Evolutionary conservation across 2,888 invertebrate species (phyloP), one percentile per base, ranked within the genome.

Genomic region (Zele albiditarsus): DNA sequence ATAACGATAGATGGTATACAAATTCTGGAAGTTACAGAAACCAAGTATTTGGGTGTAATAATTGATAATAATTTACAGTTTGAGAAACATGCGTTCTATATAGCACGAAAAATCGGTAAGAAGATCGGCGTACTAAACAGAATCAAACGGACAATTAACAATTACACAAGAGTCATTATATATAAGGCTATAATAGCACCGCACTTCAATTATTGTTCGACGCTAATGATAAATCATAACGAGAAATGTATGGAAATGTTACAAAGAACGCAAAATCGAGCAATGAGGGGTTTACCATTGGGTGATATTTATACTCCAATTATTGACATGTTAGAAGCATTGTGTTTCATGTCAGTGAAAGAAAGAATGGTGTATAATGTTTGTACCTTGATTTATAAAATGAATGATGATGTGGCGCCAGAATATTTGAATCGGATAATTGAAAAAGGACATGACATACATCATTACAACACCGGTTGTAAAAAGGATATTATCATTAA

Each of bases 201-300:
- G 25, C 73, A 75, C 38, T 78, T 63, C 25, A 77, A 78, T 20
- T 78, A 78, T 28, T 78, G 75, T 68, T 38, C 66, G 1, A 69
- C 77, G n/a, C 46, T 75, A 0, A 67, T 75, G 67, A 25, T 78
- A 16, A 75, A 75, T 42, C 60, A 63, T 16, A 68, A 60, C 3
- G 42, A 66, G 0, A 28, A 73, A n/a, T 49, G 58, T 25, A 67
- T 75, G 27, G 33, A 75, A 14, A 27, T 60, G 67, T 20, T 74
- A n/a, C 75, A 78, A 46, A 65, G 46, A 69, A 46, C 46, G 12
- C 78, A 78, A 65, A 78, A 78, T 38, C 14, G 74, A 38, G 77
- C 73, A 33, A 74, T 78, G 73, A 23, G 78, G n/a, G n/a, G n/a
- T n/a, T n/a, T n/a, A n/a, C n/a, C n/a, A n/a, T n/a, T n/a, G n/a